Percentiles rank a stretch among this genome's conserved stretches.
phyloP scores from a whole-genome alignment of 2,113 vertebrate species.

The Sorex araneus region DNA sequence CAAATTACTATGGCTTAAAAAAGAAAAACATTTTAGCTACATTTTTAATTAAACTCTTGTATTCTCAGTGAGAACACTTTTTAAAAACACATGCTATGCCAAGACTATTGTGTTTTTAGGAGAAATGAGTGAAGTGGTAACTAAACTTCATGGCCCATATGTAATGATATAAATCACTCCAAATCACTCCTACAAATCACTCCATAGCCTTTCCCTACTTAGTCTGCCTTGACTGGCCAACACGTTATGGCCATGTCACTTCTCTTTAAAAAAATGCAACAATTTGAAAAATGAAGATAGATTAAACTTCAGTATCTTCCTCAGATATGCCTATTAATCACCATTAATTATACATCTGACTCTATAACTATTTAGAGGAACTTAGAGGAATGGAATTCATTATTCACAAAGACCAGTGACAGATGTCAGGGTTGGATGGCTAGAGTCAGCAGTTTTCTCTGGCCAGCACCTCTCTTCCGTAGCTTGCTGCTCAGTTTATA shows the following conservation, averaged over 20 bases:
- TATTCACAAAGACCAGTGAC: conserved; percentile 72
- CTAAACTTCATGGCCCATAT: background rate
- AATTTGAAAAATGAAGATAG: conserved; percentile 76
- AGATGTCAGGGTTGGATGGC: conserved; percentile 68
- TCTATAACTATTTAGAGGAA: conserved; percentile 71
- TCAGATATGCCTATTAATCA: conserved; percentile 77
- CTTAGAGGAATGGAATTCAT: conserved; percentile 75
- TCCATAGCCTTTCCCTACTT: conserved; percentile 36
- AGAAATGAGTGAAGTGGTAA: conserved; percentile 34
- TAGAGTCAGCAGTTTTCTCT: conserved; percentile 58
- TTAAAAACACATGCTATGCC: conserved; percentile 1
- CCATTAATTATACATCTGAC: conserved; percentile 73
- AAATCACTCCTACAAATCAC: conserved; percentile 48
- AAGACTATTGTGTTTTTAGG: conserved; percentile 11
- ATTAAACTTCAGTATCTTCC: conserved; percentile 42
- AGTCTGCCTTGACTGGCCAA: conserved; percentile 22
- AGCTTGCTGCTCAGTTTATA: background rate
- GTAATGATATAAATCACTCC: background rate
- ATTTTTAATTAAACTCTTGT: conserved; percentile 34
- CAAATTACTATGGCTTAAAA: conserved; percentile 32
- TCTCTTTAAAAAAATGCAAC: conserved; percentile 47
- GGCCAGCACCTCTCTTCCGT: conserved; percentile 64
- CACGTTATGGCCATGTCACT: conserved; percentile 47
- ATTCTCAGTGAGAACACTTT: conserved; percentile 5
- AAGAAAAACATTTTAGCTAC: background rate